phyloP scores from a whole-genome alignment of 2,797 vertebrate species.

The Falco columbarius region DNA sequence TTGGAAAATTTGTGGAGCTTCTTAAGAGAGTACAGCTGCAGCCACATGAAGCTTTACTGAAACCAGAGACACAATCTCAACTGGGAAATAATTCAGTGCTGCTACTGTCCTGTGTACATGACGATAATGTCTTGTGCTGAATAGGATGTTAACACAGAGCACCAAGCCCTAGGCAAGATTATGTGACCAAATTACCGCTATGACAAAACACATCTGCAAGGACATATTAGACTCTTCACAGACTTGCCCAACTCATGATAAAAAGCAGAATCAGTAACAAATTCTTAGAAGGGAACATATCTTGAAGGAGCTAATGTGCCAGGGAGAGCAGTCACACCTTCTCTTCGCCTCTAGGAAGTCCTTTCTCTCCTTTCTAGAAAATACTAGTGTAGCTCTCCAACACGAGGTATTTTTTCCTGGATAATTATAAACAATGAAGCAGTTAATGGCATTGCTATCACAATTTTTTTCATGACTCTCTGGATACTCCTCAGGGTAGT shows the following conservation, averaged over 20 bases:
- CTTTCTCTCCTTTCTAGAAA: not conserved
- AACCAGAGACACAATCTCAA: not conserved
- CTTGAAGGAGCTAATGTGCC: not conserved
- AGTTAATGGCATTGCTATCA: not conserved
- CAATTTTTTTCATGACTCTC: not conserved
- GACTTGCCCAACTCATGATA: not conserved
- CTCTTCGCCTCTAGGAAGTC: not conserved
- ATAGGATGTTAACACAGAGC: not conserved
- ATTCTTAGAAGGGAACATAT: not conserved
- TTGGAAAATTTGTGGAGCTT: not conserved
- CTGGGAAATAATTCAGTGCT: not conserved
- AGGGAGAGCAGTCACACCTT: not conserved
- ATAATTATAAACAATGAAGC: not conserved
- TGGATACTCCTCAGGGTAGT: not conserved
- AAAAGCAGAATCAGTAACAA: not conserved
- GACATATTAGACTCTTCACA: not conserved
- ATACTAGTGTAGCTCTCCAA: not conserved
- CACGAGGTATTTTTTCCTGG: rapidly evolving
- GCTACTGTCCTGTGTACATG: not conserved
- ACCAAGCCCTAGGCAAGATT: not conserved
- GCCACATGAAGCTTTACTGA: not conserved
- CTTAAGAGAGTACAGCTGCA: not conserved
- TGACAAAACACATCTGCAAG: not conserved
- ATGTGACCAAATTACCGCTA: not conserved
- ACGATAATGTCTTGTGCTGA: not conserved